phyloP scores from a whole-genome alignment of 2,888 invertebrate species.

The Eupithecia insigniata region DNA sequence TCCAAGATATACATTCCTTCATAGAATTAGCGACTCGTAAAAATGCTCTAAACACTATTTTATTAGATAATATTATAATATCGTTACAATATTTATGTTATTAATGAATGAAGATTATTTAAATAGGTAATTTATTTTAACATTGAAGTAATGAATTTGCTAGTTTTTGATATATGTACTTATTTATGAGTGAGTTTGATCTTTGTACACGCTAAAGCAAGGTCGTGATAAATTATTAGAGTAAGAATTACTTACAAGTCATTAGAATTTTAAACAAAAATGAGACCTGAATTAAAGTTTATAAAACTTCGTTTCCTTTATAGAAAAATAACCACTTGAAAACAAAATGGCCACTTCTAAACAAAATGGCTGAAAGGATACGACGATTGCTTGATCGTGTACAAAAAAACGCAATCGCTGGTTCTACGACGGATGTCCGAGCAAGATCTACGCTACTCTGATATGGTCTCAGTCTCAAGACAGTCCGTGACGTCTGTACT shows the following conservation, averaged over 20 bases:
- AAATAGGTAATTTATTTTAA: conserved; percentile 55
- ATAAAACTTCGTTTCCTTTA: background rate
- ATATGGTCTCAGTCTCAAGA: conserved; percentile 85
- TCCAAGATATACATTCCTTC: conserved; percentile 73
- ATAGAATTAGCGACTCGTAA: conserved; percentile 82
- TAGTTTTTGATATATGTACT: conserved; percentile 39
- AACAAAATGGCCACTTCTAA: background rate
- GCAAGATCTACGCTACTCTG: conserved; percentile 74
- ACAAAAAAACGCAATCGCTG: conserved; percentile 66
- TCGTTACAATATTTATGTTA: conserved; percentile 65
- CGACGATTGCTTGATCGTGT: conserved; percentile 31
- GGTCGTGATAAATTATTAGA: background rate
- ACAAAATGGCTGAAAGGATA: conserved; percentile 5
- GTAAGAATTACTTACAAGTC: background rate
- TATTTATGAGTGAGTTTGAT: too few species aligned
- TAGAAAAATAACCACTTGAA: background rate
- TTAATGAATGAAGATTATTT: conserved; percentile 74
- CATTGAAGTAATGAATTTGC: conserved; percentile 46
- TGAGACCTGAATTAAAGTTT: background rate
- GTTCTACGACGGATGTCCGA: conserved; percentile 78
- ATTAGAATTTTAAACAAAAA: background rate
- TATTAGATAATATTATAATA: conserved; percentile 62
- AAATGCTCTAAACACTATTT: conserved; percentile 74
- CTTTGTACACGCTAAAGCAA: conserved; percentile 26
- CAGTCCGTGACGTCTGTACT: conserved; percentile 78